Evolutionary conservation across 2,113 vertebrate genomes (phyloP).

Genomic region (Misgurnus anguillicaudatus): DNA sequence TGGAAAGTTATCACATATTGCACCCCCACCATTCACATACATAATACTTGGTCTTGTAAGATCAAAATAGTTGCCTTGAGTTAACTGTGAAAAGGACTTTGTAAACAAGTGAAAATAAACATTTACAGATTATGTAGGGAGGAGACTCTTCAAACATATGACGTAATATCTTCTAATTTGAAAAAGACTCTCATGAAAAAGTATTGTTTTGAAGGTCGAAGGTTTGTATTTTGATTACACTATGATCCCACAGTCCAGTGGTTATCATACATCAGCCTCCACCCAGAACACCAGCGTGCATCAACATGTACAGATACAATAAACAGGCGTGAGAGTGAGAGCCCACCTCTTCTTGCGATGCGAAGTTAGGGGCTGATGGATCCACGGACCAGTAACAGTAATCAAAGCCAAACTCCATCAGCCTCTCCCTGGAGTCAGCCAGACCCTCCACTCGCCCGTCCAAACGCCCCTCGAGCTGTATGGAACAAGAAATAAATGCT

Average conservation of each 20-base stretch:
- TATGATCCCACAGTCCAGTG: background rate
- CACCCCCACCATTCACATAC: no score
- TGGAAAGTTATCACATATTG: no score
- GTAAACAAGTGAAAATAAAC: background rate
- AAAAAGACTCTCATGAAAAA: conserved; percentile 53
- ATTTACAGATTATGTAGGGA: background rate
- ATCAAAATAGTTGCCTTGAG: no score
- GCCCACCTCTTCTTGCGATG: conserved; percentile 95
- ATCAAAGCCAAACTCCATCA: conserved; percentile 91
- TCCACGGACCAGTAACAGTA: conserved; percentile 98
- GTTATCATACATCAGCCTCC: background rate
- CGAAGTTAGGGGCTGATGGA: conserved; percentile 83
- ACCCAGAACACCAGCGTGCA: background rate
- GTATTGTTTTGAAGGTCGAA: background rate
- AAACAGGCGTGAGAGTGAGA: conserved; percentile 10
- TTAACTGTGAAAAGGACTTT: background rate
- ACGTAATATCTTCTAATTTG: conserved; percentile 54
- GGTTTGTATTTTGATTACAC: conserved; percentile 1
- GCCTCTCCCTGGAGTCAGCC: conserved; percentile 84
- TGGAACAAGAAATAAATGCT: conserved; percentile 18
- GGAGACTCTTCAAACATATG: background rate
- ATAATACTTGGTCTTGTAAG: no score
- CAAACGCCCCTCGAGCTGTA: conserved; percentile 80
- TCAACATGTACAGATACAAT: background rate
- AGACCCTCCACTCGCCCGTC: conserved; percentile 66